phyloP scores from a whole-genome alignment of 2,797 vertebrate genomes.

The Aphelocoma californica region DNA sequence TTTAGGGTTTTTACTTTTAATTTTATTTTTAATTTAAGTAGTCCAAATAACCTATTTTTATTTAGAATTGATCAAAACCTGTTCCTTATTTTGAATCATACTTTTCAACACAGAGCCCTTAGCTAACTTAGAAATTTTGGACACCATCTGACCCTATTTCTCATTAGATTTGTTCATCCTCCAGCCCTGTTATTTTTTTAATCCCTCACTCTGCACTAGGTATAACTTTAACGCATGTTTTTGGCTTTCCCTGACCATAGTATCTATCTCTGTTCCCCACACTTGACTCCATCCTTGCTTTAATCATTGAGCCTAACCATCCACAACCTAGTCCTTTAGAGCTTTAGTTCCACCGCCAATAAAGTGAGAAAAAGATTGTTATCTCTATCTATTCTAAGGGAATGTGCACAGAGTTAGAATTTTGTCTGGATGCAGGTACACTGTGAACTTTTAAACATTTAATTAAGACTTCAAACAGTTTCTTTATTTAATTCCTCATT shows the following conservation, averaged over 20 bases:
- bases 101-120: background rate
- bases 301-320: constrained; percentile 4
- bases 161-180: background rate
- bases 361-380: background rate
- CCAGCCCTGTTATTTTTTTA: background rate
- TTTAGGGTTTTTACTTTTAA: background rate
- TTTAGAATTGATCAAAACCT: background rate
- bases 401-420: background rate
- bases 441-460: background rate
- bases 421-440: background rate
- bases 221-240: background rate
- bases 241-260: background rate
- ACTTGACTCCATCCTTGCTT: background rate
- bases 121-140: background rate
- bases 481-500: background rate
- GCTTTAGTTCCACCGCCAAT: background rate
- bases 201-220: background rate
- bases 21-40: background rate
- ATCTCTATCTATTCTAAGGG: background rate
- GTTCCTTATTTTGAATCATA: background rate
- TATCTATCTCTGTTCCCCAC: constrained; percentile 19
- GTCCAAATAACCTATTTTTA: background rate
- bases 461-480: background rate
- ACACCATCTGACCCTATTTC: background rate
- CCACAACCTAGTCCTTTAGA: background rate